phyloP scores from a whole-genome alignment of 2,888 invertebrate genomes.

The Lasioglossum morio region DNA sequence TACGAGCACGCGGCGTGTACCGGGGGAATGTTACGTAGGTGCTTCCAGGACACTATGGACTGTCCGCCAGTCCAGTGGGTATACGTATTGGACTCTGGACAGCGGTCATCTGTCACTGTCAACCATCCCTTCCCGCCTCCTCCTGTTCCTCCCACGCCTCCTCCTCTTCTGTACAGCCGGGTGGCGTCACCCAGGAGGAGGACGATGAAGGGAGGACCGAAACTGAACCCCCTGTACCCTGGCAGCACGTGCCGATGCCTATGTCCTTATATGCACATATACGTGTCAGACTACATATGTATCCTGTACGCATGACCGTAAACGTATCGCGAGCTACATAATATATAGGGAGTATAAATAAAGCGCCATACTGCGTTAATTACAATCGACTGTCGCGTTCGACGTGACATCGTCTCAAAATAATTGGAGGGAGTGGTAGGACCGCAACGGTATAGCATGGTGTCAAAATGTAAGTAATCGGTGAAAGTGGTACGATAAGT shows the following conservation, averaged over 20 bases:
- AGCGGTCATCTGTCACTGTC: constrained; percentile 83
- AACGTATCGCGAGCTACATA: constrained; percentile 57
- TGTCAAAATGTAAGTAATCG: neutral
- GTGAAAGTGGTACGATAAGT: neutral
- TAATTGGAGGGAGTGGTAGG: constrained; percentile 25
- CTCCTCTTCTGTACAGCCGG: constrained; percentile 65
- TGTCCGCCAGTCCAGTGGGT: constrained; percentile 70
- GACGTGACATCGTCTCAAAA: constrained; percentile 38
- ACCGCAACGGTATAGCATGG: neutral
- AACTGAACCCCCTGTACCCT: constrained; percentile 68
- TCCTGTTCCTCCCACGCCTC: constrained; percentile 59
- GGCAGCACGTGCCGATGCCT: constrained; percentile 81
- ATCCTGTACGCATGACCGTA: constrained; percentile 41
- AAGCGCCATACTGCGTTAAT: constrained; percentile 71
- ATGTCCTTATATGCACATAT: constrained; percentile 52
- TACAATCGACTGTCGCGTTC: constrained; percentile 60
- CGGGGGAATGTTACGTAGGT: constrained; percentile 74
- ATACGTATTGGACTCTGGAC: constrained; percentile 77
- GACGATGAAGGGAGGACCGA: constrained; percentile 76
- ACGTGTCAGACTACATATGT: constrained; percentile 36
- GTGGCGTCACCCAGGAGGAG: constrained; percentile 71
- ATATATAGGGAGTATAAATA: constrained; percentile 69
- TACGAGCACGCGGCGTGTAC: constrained; percentile 52
- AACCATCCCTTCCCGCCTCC: constrained; percentile 66
- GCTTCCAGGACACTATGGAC: constrained; percentile 70